A percentile compares a stretch with the other conserved stretches of the same genome.
phyloP scores from a whole-genome alignment of 2,888 invertebrate genomes.

The Tipula unca region DNA sequence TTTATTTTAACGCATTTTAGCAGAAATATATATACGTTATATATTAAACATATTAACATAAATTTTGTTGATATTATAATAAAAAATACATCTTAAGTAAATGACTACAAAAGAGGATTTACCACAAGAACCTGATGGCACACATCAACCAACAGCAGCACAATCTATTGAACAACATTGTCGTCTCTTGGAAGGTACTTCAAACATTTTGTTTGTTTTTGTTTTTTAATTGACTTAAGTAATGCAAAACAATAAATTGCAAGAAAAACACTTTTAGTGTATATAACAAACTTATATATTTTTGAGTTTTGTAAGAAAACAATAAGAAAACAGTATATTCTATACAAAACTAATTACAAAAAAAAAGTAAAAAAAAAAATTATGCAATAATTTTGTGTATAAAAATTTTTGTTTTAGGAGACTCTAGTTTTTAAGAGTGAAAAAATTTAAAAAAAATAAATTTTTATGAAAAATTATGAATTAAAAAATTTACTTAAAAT shows the following conservation, averaged over 20 bases:
- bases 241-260: slow-evolving; percentile 22
- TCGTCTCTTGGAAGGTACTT: slow-evolving; percentile 43
- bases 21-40: neutral
- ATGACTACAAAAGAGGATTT: slow-evolving; percentile 19
- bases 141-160: slow-evolving; percentile 31
- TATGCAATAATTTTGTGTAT: slow-evolving; percentile 1
- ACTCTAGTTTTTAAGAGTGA: neutral
- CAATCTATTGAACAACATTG: slow-evolving; percentile 38
- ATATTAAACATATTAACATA: neutral
- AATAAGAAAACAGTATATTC: neutral
- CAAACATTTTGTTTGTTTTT: slow-evolving; percentile 22
- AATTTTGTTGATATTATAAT: neutral
- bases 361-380: neutral
- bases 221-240: slow-evolving; percentile 16
- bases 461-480: neutral
- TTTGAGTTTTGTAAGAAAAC: slow-evolving; percentile 1
- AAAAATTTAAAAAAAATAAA: neutral
- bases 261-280: slow-evolving; percentile 23
- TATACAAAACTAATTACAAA: neutral
- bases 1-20: neutral
- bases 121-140: slow-evolving; percentile 16
- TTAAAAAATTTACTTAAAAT: neutral
- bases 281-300: slow-evolving; percentile 17
- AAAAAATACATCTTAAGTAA: neutral
- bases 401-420: slow-evolving; percentile 14